Percentiles rank a stretch among this genome's conserved stretches.
Conservation (phyloP, 2,113 vertebrate genomes). For the Noctilio leporinus region DNA sequence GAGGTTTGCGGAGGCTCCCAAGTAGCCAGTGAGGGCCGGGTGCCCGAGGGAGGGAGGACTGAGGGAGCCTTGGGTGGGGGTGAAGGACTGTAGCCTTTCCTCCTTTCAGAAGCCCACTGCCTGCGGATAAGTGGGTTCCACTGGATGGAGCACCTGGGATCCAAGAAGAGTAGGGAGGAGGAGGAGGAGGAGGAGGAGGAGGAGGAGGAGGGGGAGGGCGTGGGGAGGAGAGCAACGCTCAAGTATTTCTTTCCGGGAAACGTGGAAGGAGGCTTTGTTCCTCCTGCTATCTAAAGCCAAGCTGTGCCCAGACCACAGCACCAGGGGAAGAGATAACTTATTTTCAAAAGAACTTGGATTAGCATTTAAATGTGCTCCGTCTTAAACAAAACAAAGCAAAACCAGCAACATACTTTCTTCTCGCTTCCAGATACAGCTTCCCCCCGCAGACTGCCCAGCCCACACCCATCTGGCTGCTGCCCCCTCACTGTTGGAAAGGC, state of each 20-base stretch:
- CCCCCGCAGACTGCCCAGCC: no score
- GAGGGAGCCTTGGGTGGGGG: not conserved
- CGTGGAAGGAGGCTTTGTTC: not conserved
- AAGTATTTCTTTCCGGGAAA: not conserved
- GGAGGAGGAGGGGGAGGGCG: not conserved
- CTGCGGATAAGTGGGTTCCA: not conserved
- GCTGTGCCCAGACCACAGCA: not conserved
- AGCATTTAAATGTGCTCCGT: not conserved
- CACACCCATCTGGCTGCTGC: not conserved
- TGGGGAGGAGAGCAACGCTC: not conserved
- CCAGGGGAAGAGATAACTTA: not conserved
- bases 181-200: not conserved
- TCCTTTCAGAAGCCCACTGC: not conserved
- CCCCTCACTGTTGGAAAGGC: not conserved
- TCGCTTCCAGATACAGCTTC: not conserved
- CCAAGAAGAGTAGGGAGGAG: not conserved
- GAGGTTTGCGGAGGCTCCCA: slow-evolving; percentile 46
- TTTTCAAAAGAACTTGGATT: not conserved
- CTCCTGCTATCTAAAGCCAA: not conserved
- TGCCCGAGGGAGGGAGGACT: not conserved
- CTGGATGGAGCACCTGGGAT: not conserved
- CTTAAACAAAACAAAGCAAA: not conserved
- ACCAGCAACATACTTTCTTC: not conserved
- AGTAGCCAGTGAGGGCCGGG: slow-evolving; percentile 30
- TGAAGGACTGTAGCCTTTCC: not conserved